Conservation (phyloP, 2,113 vertebrate genomes). For the Vulpes vulpes region DNA sequence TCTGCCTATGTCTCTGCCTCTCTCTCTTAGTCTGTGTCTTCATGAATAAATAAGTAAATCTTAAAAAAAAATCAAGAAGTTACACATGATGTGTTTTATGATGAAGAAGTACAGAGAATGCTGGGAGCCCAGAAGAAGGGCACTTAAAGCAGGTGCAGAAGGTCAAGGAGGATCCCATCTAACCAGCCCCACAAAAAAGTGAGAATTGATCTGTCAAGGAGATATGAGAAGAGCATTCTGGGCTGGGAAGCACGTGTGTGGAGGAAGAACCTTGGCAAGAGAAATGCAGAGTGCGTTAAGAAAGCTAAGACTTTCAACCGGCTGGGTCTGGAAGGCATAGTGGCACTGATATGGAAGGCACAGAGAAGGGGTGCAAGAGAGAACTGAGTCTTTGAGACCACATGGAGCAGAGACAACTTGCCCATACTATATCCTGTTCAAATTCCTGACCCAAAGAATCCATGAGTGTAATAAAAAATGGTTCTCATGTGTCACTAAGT, state of each 20-base stretch:
- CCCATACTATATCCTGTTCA: not conserved
- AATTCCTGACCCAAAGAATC: not conserved
- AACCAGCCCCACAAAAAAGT: not conserved
- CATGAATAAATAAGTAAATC: no score
- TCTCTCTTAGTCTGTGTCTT: no score
- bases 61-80: not conserved
- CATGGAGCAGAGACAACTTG: not conserved
- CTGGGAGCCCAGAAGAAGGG: not conserved
- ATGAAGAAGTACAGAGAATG: not conserved
- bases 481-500: not conserved
- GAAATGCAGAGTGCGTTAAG: not conserved
- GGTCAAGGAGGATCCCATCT: not conserved
- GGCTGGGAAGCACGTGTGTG: not conserved
- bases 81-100: not conserved
- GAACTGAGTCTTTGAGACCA: not conserved
- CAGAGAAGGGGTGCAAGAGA: not conserved
- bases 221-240: not conserved
- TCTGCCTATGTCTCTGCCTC: no score
- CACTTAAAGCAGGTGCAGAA: not conserved
- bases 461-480: not conserved
- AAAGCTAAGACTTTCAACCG: not conserved
- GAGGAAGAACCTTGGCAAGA: not conserved
- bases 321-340: not conserved
- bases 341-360: no score
- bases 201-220: not conserved